Conservation (phyloP, 2,113 vertebrate genomes). For the Fregata magnificens region DNA sequence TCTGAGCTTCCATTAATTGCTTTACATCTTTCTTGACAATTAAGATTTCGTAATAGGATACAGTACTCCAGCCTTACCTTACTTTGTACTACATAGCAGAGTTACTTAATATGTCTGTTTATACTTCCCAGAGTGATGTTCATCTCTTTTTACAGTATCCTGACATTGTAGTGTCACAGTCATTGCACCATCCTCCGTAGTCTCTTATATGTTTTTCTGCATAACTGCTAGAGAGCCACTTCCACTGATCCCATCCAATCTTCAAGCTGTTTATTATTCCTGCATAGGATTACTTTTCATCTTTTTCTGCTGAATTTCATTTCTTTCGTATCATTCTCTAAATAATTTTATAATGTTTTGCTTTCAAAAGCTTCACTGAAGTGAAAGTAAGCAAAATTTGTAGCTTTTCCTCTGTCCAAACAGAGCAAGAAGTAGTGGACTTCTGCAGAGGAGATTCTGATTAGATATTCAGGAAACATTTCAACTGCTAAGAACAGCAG, state of each 20-base stretch:
- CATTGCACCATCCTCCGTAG: neutral
- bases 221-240: neutral
- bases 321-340: neutral
- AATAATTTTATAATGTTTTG: neutral
- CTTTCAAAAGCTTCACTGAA: neutral
- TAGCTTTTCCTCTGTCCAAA: neutral
- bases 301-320: neutral
- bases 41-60: neutral
- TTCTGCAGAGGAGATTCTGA: conserved; percentile 1
- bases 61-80: neutral
- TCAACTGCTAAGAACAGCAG: conserved; percentile 45
- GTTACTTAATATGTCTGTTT: neutral
- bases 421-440: neutral
- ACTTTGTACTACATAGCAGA: neutral
- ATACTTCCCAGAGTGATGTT: neutral
- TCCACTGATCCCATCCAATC: neutral
- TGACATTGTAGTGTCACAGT: neutral
- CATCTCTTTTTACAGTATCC: neutral
- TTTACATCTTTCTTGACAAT: neutral
- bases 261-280: neutral
- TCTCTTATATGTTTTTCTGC: neutral
- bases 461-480: conserved; percentile 30
- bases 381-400: neutral
- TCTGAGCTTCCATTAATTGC: neutral
- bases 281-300: neutral